Evolutionary conservation across 2,797 vertebrate genomes (phyloP), one percentile per base, ranked within the genome.

Genomic region (Decapterus maruadsi): DNA sequence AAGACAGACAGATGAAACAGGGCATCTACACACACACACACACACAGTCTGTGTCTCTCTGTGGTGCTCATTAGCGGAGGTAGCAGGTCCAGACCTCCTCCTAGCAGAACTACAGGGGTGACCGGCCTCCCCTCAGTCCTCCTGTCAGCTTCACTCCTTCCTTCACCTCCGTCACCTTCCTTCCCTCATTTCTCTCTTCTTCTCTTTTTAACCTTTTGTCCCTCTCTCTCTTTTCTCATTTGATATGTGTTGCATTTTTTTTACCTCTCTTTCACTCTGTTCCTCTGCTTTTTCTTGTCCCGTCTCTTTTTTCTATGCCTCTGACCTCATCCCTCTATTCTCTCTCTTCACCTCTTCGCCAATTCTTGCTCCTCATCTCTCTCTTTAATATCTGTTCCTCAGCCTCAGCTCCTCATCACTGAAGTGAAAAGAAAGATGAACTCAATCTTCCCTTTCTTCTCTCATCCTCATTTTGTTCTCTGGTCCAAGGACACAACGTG

Each of bases 31-130:
- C 59, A 55, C n/a, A 61, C 6, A 53, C 38, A 40, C 38, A 40
- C 36, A 50, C 55, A 22, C 60, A 26, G 26, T 38, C 53, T 5
- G 68, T 81, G 80, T 86, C 74, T 59, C 84, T 87, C 81, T 60
- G 50, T 31, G 78, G 84, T 86, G 76, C 86, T 88, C 86, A 87
- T 90, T 88, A 90, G 72, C 34, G 46, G 81, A 82, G 62, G 71
- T 45, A 83, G 73, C 78, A 82, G 78, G 80, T 85, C 75, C 82
- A 87, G 76, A 82, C 82, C 78, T 85, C 77, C 83, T 80, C 62
- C 71, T 22, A 76, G 82, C 77, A 68, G 80, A 88, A 84, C 84
- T 77, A 68, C 80, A 74, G 73, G 80, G 76, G 78, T 68, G 76
- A 80, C 70, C 68, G 7, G 2, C 66, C 57, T 62, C 67, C 51